Percentiles rank a stretch among this genome's conserved stretches.
These are phyloP conservation scores for Rhinophrynus dorsalis DNA, from an alignment of 2,797 vertebrate species.

Conservation along the genomic window DNA sequence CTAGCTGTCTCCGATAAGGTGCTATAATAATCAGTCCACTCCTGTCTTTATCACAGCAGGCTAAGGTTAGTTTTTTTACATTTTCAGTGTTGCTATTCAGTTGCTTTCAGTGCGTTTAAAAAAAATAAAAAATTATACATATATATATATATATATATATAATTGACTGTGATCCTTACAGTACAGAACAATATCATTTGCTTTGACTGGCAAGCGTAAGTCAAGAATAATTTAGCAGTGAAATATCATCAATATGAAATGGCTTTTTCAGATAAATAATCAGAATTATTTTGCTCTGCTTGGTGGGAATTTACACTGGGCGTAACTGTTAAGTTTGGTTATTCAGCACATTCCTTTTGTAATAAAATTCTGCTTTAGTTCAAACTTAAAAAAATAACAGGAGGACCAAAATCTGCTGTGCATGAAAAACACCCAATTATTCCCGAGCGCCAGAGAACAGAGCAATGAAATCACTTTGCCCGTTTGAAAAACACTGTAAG, in stretches of 20 bases:
- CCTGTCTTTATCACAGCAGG: constrained; percentile 42
- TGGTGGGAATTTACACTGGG: constrained; percentile 36
- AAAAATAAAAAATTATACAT: background rate
- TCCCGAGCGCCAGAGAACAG: background rate
- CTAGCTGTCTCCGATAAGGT: constrained; percentile 19
- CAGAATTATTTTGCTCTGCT: constrained; percentile 39
- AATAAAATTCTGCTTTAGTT: constrained; percentile 36
- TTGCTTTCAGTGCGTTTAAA: background rate
- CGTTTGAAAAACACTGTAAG: constrained; percentile 28
- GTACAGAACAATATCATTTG: constrained; percentile 31
- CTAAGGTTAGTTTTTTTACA: constrained; percentile 30
- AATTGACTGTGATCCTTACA: background rate
- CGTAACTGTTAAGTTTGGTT: constrained; percentile 38
- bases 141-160: constrained; percentile 13
- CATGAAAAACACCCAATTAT: constrained; percentile 35
- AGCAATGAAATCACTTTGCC: constrained; percentile 35
- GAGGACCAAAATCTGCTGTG: constrained; percentile 16
- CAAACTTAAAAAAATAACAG: constrained; percentile 32
- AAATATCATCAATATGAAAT: constrained; percentile 36
- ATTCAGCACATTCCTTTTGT: constrained; percentile 48
- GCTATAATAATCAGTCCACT: constrained; percentile 13
- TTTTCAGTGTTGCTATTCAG: constrained; percentile 10
- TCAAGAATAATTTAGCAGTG: constrained; percentile 26
- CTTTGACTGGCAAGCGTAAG: constrained; percentile 25
- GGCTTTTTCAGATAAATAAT: constrained; percentile 41